Evolutionary conservation across 1,140 invertebrate species (phyloP).

Genomic region (Branchinecta lynchi): DNA sequence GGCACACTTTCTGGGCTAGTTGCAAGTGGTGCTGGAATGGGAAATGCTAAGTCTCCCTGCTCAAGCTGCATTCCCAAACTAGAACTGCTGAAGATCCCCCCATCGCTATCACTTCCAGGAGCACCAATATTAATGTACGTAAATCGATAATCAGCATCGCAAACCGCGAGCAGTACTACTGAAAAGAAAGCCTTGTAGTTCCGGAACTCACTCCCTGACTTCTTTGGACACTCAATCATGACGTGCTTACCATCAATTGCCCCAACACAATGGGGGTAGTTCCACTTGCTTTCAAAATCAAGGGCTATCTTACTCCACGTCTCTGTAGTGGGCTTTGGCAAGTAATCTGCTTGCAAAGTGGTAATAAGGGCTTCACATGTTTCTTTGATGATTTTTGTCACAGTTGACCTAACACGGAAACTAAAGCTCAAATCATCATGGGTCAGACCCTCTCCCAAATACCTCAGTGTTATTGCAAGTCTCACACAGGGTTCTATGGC

Average conservation of each 20-base stretch:
- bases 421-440: no score
- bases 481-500: slow-evolving; percentile 5
- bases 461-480: neutral
- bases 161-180: slow-evolving; percentile 36
- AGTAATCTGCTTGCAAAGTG: no score
- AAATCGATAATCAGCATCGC: slow-evolving; percentile 35
- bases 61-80: neutral
- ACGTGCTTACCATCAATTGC: slow-evolving; percentile 39
- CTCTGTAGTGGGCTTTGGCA: no score
- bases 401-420: no score
- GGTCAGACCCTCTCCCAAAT: neutral
- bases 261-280: slow-evolving; percentile 32
- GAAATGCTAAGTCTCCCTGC: neutral
- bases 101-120: neutral
- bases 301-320: no score
- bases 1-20: neutral
- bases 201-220: slow-evolving; percentile 33
- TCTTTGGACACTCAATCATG: slow-evolving; percentile 31
- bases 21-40: no score
- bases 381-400: no score
- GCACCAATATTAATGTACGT: slow-evolving; percentile 28
- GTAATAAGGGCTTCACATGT: no score
- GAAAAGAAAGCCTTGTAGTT: slow-evolving; percentile 38
- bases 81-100: slow-evolving; percentile 24
- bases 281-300: slow-evolving; percentile 16